Base-by-base conservation (phyloP, 1,140 invertebrate species). In the Nephotettix cincticeps region DNA sequence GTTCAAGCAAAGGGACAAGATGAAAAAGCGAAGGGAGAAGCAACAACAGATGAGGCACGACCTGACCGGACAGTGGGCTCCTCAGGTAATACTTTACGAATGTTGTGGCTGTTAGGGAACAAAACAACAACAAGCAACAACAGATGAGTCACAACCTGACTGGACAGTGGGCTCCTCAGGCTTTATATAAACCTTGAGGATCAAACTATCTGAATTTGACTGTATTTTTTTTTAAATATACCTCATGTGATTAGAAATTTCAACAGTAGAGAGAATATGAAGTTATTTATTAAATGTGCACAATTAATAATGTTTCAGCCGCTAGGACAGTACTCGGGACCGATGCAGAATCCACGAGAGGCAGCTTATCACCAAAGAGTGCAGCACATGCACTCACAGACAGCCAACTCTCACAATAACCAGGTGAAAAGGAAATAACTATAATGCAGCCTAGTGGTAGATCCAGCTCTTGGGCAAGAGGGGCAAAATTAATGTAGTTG, bases 1-100 rank as follows among this genome's bases (percentile, higher is more conserved):
- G 71, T 96, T 92, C 79, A 91, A 90, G 75, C 87, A 88, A 25
- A 84, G 93, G 32, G 88, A 95, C 68, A 95, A 92, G 78, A 86
- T 87, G 23, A 89, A 87, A 74, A 88, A 87, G 74, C 81, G 80
- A 71, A 77, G 81, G 74, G 80, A 81, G 71, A 82, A 80, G 77
- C 61, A 65, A 28, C 29, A 45, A n/a, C 63, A 69, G 80, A 61
- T 61, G 56, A 81, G 73, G 77, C 75, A 75, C 79, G 86, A 86
- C 72, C 84, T 86, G 80, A 77, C 83, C 82, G 83, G 90, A 79
- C 84, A 90, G 84, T 96, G 95, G 83, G 90, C 90, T 0, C 93
- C 94, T 0, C 43, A 58, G 30, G 71, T 72, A 32, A 63, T 32
- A n/a, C n/a, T n/a, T n/a, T n/a, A n/a, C n/a, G n/a, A n/a, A n/a